Evolutionary conservation across 2,888 invertebrate genomes (phyloP), one percentile per base, ranked within the genome.

Genomic region (Mesorhabditis belari): DNA sequence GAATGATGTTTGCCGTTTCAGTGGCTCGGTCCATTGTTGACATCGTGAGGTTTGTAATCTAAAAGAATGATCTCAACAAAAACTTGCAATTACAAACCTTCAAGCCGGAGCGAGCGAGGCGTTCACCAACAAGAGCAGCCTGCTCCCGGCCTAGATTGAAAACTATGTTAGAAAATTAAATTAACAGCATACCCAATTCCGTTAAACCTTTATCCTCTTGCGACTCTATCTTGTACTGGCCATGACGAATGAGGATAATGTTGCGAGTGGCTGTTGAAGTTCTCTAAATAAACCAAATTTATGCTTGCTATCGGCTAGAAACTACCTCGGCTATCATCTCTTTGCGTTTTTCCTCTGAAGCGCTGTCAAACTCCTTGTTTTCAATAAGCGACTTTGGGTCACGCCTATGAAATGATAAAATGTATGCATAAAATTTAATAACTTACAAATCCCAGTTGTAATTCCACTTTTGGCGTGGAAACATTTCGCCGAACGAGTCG

Each of bases 1-100:
- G 85, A 67, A 96, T 91, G 29, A 94, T 87, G 12, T 86, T 84
- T 0, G 91, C 90, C 0, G 96, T 98, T 82, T 98, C 91, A 71
- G 88, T 88, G 0, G 96, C 96, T 67, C 96, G 85, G 0, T 88
- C 87, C 93, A 96, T 92, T 0, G 93, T 93, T 0, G 95, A 96
- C 67, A 88, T 87, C 2, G 92, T 86, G 24, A 96, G 83, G 25
- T 86, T 82, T 49, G 89, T 88, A 85, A 90, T 94, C 54, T 35
- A 35, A 9, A 35, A 35, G 12, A 17, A 17, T 17, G 12, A 35
- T 17, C 44, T n/a, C 6, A 12, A 1, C 19, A 49, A 3, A 5
- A 28, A 28, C 49, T 54, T 6, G n/a, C 12, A n/a, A 17, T 35
- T 1, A 9, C 44, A 35, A 35, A 35, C 44, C 44, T 90, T 89